Evolutionary conservation across 2,113 vertebrate genomes (phyloP).

Genomic region (Terrapene triunguis): DNA sequence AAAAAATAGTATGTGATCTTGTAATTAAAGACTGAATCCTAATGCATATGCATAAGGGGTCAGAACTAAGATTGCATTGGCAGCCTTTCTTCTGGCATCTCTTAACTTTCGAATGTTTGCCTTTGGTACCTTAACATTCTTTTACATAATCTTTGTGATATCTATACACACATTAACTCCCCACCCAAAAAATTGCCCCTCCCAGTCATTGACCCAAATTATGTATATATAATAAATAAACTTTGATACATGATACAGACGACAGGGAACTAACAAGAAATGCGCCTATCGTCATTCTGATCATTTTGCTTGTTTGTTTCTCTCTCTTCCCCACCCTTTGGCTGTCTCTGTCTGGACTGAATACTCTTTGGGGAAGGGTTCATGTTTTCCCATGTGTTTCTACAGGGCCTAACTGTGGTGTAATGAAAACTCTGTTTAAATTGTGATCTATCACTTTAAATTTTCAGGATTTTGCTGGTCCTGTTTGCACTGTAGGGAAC

Average conservation of each 20-base stretch:
- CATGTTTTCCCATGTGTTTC: background rate
- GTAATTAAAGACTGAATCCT: background rate
- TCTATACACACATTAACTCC: background rate
- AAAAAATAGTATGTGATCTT: background rate
- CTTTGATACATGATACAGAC: background rate
- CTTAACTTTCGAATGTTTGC: background rate
- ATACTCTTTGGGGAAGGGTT: background rate
- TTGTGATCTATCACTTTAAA: background rate
- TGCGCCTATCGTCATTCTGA: background rate
- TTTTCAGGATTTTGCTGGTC: background rate
- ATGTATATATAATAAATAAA: background rate
- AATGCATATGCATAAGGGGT: background rate
- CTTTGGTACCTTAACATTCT: background rate
- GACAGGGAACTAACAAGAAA: background rate
- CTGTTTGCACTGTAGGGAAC: background rate
- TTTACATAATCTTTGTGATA: background rate
- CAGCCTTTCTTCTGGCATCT: background rate
- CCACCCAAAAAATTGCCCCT: background rate
- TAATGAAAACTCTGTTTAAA: background rate
- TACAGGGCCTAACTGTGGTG: background rate
- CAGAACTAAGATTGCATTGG: background rate
- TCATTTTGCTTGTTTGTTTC: background rate
- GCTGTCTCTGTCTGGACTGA: background rate
- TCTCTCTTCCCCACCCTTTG: background rate
- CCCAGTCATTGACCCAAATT: background rate